Percentiles rank a stretch among this genome's conserved stretches.
These are phyloP conservation scores for Cacoxenus indagator DNA, from an alignment of 2,888 invertebrate species.

Conservation along the genomic window DNA sequence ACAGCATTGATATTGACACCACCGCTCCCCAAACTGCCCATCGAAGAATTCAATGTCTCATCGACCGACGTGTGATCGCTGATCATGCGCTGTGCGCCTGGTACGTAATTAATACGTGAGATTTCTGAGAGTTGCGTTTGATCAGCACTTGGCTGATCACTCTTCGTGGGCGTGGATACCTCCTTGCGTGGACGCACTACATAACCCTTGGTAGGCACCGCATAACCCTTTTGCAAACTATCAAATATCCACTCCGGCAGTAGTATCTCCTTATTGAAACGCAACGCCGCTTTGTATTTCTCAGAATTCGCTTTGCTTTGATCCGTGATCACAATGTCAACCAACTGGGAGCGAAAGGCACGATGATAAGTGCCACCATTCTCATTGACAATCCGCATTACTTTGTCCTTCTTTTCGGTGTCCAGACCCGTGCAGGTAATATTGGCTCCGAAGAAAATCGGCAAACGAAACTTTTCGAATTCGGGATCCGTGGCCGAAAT, in stretches of 20 bases:
- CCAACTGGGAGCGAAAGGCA: conserved; percentile 66
- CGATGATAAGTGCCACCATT: conserved; percentile 80
- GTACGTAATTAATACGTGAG: conserved; percentile 60
- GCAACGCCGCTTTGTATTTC: conserved; percentile 68
- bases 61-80: conserved; percentile 51
- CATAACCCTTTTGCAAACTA: conserved; percentile 80
- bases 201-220: conserved; percentile 76
- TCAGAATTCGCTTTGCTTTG: conserved; percentile 63
- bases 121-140: conserved; percentile 65
- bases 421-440: conserved; percentile 82
- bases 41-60: conserved; percentile 45
- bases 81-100: conserved; percentile 45
- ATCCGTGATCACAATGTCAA: conserved; percentile 68
- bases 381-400: conserved; percentile 78
- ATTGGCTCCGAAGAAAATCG: conserved; percentile 82
- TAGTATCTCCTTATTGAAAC: conserved; percentile 75
- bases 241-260: conserved; percentile 84
- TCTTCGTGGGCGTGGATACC: conserved; percentile 81
- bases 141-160: conserved; percentile 47
- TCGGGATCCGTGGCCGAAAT: conserved; percentile 76
- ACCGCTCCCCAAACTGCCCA: conserved; percentile 31
- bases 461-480: conserved; percentile 77
- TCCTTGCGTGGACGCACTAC: conserved; percentile 75
- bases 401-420: conserved; percentile 65
- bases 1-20: neutral